phyloP scores from a whole-genome alignment of 2,888 invertebrate genomes.

The Drosophila nigricruria region DNA sequence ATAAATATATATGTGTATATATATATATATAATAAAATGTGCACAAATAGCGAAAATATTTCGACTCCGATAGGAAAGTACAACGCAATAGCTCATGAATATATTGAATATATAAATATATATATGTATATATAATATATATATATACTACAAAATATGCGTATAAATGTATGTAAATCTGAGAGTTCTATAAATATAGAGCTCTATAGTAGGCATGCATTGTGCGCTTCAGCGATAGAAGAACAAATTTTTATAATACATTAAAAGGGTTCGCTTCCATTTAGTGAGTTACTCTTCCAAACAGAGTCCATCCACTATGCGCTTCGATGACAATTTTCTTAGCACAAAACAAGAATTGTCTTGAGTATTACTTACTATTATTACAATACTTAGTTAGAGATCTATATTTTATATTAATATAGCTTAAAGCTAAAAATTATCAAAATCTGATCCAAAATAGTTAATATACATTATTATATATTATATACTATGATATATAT shows the following conservation, averaged over 20 bases:
- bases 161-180: not conserved
- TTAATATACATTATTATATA: no score
- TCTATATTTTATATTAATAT: no score
- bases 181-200: conserved; percentile 44
- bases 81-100: conserved; percentile 35
- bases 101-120: conserved; percentile 8
- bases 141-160: not conserved
- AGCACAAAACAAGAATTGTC: not conserved
- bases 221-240: conserved; percentile 25
- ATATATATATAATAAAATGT: not conserved
- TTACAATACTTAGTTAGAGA: no score
- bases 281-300: conserved; percentile 16
- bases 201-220: conserved; percentile 24
- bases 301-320: not conserved
- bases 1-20: not conserved
- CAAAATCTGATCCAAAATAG: no score
- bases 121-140: not conserved
- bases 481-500: no score
- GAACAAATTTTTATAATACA: conserved; percentile 30
- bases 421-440: no score
- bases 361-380: not conserved
- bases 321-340: not conserved
- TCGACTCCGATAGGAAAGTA: conserved; percentile 24
- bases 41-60: conserved; percentile 14
- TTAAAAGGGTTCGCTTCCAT: conserved; percentile 37